phyloP scores from a whole-genome alignment of 2,113 vertebrate genomes.

The Nymphicus hollandicus region DNA sequence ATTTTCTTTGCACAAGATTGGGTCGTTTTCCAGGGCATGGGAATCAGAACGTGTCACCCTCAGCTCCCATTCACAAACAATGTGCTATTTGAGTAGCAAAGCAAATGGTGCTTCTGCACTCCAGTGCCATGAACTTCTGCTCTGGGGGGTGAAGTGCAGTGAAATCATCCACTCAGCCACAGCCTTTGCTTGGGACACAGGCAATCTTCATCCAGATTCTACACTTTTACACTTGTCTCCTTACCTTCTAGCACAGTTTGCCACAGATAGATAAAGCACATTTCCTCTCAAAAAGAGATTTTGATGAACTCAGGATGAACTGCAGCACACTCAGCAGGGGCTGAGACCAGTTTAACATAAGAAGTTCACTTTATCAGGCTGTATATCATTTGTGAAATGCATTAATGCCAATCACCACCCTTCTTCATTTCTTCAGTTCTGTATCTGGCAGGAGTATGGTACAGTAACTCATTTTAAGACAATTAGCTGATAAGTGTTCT shows the following conservation, averaged over 20 bases:
- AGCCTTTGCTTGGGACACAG: not conserved
- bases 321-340: not conserved
- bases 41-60: not conserved
- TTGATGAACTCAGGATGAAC: not conserved
- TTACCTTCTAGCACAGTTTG: not conserved
- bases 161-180: not conserved
- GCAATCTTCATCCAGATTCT: not conserved
- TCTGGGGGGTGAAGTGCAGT: not conserved
- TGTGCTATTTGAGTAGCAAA: not conserved
- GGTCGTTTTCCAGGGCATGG: not conserved
- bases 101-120: not conserved
- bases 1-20: not conserved
- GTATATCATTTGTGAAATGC: not conserved
- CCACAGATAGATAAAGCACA: not conserved
- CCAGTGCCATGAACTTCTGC: not conserved
- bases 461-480: not conserved
- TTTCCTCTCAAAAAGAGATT: not conserved
- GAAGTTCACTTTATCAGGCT: not conserved
- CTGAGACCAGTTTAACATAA: not conserved
- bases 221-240: not conserved
- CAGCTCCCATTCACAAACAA: rapidly evolving
- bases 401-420: not conserved
- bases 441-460: not conserved
- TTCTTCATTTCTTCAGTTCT: not conserved
- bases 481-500: not conserved